Conservation (phyloP, 2,113 vertebrate species). For the Amphiprion ocellaris region DNA sequence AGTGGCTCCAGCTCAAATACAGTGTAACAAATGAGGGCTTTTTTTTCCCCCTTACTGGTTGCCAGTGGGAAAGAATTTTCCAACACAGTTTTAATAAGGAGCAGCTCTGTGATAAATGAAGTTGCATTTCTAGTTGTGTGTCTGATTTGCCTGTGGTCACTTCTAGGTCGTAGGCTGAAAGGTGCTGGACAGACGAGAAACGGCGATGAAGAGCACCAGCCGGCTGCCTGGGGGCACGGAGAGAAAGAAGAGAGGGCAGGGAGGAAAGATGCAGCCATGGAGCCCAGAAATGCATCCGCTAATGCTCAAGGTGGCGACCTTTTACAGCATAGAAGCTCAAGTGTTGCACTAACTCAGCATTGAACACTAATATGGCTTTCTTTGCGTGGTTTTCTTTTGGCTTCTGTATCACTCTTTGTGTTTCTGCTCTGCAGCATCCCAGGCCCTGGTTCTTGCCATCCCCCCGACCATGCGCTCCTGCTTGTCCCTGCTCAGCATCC, state of each 20-base stretch:
- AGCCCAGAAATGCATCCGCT: conserved; percentile 32
- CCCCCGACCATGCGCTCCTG: conserved; percentile 87
- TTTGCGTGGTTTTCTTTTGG: neutral
- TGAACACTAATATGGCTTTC: neutral
- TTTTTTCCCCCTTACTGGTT: neutral
- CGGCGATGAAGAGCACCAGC: conserved; percentile 61
- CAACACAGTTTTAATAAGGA: conserved; percentile 28
- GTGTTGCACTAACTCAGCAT: neutral
- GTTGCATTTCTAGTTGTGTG: neutral
- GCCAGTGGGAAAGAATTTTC: conserved; percentile 1
- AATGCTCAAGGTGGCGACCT: conserved; percentile 54
- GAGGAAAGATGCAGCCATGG: conserved; percentile 37
- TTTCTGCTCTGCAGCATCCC: conserved; percentile 34
- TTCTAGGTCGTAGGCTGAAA: conserved; percentile 77
- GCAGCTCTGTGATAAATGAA: neutral
- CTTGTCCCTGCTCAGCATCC: conserved; percentile 82
- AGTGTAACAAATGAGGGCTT: conserved; percentile 42
- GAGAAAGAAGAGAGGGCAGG: conserved; percentile 50
- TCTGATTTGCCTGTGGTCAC: neutral
- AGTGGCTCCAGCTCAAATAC: conserved; percentile 45
- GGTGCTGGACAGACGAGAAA: conserved; percentile 58
- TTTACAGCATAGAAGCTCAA: neutral
- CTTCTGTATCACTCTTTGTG: neutral
- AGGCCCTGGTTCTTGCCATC: conserved; percentile 81
- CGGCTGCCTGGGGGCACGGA: conserved; percentile 36